Conservation (phyloP, 2,113 vertebrate species). For the Callipepla squamata region DNA sequence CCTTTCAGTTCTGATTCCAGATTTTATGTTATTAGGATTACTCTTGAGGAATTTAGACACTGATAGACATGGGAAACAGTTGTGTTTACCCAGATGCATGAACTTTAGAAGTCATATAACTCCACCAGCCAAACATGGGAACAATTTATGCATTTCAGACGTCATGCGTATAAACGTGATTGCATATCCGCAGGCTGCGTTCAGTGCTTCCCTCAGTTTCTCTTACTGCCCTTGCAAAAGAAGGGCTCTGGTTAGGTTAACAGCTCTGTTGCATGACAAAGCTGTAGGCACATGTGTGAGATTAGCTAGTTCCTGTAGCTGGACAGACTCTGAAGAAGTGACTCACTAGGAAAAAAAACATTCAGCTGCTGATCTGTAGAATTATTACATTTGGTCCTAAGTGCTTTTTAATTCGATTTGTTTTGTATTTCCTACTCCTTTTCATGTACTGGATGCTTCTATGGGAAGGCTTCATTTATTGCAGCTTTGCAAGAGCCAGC, state of each 20-base stretch:
- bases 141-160: accelerated
- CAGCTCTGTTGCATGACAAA: background rate
- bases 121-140: background rate
- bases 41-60: background rate
- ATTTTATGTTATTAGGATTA: background rate
- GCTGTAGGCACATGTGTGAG: background rate
- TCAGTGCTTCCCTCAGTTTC: background rate
- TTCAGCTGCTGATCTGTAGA: background rate
- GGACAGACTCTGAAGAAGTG: background rate
- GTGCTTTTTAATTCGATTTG: background rate
- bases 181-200: background rate
- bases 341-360: accelerated
- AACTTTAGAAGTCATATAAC: background rate
- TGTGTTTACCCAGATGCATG: constrained; percentile 25
- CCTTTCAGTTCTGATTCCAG: background rate
- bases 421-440: background rate
- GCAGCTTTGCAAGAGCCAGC: background rate
- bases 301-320: background rate
- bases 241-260: accelerated
- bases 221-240: background rate
- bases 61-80: background rate
- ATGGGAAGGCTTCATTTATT: background rate
- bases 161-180: background rate
- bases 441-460: background rate
- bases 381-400: background rate